Evolutionary conservation across 2,888 invertebrate genomes (phyloP).

Genomic region (Pachliopta kotzebuea): DNA sequence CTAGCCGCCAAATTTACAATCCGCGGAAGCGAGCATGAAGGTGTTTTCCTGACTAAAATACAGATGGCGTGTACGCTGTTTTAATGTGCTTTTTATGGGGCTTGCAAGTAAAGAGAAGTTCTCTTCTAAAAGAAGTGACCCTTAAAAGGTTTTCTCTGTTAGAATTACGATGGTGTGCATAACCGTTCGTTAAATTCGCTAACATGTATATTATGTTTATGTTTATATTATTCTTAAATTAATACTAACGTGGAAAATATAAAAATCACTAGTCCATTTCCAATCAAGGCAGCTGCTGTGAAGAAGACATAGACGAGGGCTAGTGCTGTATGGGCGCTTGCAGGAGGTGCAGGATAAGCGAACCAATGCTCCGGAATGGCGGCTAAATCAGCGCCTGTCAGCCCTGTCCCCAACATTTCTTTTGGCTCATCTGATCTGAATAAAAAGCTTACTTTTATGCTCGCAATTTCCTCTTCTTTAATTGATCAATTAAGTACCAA

Average conservation of each 20-base stretch:
- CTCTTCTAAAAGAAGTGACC: too few relatives aligned
- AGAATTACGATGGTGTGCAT: too few relatives aligned
- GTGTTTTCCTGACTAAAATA: too few relatives aligned
- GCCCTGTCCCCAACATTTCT: constrained; percentile 86
- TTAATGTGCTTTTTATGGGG: too few relatives aligned
- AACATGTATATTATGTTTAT: too few relatives aligned
- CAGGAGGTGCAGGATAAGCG: constrained; percentile 88
- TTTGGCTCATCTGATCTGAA: constrained; percentile 52
- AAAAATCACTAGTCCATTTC: constrained; percentile 93
- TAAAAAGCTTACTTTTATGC: background rate
- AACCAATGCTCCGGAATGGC: constrained; percentile 92
- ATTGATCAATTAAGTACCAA: too few relatives aligned
- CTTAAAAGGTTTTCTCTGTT: too few relatives aligned
- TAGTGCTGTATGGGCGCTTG: constrained; percentile 89
- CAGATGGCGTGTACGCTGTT: too few relatives aligned
- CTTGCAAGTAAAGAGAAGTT: too few relatives aligned
- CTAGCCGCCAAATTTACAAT: too few relatives aligned
- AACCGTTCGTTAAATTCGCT: too few relatives aligned
- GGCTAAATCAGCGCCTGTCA: constrained; percentile 87
- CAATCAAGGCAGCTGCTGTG: constrained; percentile 85
- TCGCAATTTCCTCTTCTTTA: background rate
- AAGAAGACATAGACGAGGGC: constrained; percentile 89
- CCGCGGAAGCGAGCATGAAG: too few relatives aligned
- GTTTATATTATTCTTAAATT: background rate
- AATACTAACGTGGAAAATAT: constrained; percentile 87